Evolutionary conservation across 2,113 vertebrate species (phyloP), one percentile per base, ranked within the genome.

Genomic region (Mellivora capensis): DNA sequence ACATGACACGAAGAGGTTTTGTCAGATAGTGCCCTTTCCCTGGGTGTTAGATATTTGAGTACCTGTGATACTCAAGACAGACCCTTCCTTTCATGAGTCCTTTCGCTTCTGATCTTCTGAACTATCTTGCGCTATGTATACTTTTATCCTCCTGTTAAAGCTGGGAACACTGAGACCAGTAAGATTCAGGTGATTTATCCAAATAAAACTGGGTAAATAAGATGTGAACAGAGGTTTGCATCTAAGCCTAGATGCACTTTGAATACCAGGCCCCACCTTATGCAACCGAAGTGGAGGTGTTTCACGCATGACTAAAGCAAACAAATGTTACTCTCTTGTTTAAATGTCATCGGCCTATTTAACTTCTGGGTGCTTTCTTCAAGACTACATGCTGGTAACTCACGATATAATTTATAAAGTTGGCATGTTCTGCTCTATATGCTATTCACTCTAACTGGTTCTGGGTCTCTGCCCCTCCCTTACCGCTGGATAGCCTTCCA

Each of bases 41-140:
- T 10, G 21, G 15, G 15, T 57, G 17, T n/a, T 37, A 27, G 37
- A 25, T 39, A 37, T 37, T 42, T 14, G 20, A 72, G 11, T 12
- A 15, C 17, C 21, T 90, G n/a, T 57, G 85, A 21, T 13, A n/a
- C 54, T 80, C 31, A 71, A 85, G 31, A n/a, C 17, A 7, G 10
- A 39, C 13, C 47, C 47, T 42, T 72, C 8, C 39, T 44, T 79
- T 92, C 52, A 52, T 1, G 0, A 47, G 6, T 59, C 54, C 89
- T 92, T 92, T 83, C 23, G n/a, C 72, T 31, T 52, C 39, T 77
- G 61, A 72, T 92, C 42, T 82, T 89, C 20, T 34, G 18, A 92
- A 87, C 23, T 12, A 49, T 49, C 44, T 84, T 49, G 25, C 29
- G 11, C 88, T 37, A 64, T 83, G 42, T 39, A 80, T 71, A 85